phyloP scores from a whole-genome alignment of 2,888 invertebrate species.

The Drosophila hamatofila region DNA sequence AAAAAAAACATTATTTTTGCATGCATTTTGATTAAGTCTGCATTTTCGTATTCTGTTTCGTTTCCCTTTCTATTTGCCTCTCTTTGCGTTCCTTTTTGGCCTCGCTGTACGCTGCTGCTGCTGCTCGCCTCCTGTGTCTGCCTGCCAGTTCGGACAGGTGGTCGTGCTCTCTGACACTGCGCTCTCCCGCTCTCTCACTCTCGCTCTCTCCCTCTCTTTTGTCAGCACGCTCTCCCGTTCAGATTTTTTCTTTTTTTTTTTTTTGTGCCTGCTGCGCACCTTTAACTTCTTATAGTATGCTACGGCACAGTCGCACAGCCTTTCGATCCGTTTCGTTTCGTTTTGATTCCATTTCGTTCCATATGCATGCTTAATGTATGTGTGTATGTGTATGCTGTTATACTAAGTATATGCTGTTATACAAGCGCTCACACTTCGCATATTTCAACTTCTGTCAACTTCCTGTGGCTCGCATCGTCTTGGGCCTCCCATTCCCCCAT shows the following conservation, averaged over 20 bases:
- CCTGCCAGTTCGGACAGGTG: slow-evolving; percentile 66
- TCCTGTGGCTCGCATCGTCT: slow-evolving; percentile 43
- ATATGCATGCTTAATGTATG: slow-evolving; percentile 10
- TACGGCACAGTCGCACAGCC: slow-evolving; percentile 31
- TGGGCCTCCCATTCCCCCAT: slow-evolving; percentile 9
- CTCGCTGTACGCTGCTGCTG: slow-evolving; percentile 42
- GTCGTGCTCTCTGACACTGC: slow-evolving; percentile 45
- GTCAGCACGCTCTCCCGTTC: slow-evolving; percentile 28
- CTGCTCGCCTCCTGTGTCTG: slow-evolving; percentile 28
- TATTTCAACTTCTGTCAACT: slow-evolving; percentile 54
- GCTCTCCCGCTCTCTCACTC: slow-evolving; percentile 2
- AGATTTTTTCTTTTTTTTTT: slow-evolving; percentile 38
- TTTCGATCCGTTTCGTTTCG: slow-evolving; percentile 40
- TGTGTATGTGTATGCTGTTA: slow-evolving; percentile 36
- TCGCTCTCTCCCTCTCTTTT: slow-evolving; percentile 16
- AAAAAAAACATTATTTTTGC: slow-evolving; percentile 28
- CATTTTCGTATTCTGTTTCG: slow-evolving; percentile 53
- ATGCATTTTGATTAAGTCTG: slow-evolving; percentile 56
- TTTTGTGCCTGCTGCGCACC: slow-evolving; percentile 35
- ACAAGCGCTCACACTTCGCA: slow-evolving; percentile 27
- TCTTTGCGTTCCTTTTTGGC: slow-evolving; percentile 46
- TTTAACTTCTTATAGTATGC: slow-evolving; percentile 36
- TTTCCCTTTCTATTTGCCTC: slow-evolving; percentile 61
- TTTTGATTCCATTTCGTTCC: slow-evolving; percentile 47
- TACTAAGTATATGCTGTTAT: slow-evolving; percentile 58